Base-by-base conservation (phyloP, 2,888 invertebrate genomes). In the Diaprepes abbreviatus region DNA sequence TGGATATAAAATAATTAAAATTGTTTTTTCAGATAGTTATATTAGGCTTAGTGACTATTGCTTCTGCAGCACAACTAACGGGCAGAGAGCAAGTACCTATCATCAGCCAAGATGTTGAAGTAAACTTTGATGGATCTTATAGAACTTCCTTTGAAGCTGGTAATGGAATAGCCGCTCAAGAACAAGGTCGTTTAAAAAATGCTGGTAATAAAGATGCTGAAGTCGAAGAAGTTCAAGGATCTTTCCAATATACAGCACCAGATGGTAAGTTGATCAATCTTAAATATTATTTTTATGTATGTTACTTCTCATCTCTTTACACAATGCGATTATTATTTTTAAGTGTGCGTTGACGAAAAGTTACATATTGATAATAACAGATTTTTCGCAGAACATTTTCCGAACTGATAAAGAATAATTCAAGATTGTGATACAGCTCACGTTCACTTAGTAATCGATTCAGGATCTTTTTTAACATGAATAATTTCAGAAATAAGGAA, bases 81-180 rank as follows among this genome's bases (percentile, higher is more conserved):
- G 68, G 81, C 0, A 88, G 87, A 2, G 89, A 90, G 72, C 89
- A 88, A 0, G 88, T 91, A 31, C 90, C 91, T 10, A 91, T 91
- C 66, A 83, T 91, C 50, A 74, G 88, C 63, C 91, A 91, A 81
- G 90, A 91, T 74, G 89, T 90, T 76, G 88, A 90, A 77, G 87
- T 91, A 16, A 91, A 91, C 77, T 89, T 88, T 28, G 91, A 91
- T 81, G 91, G 91, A 72, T 89, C 90, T 60, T 89, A 89, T 75
- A 87, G 86, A 77, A 88, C 50, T 31, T 75, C 75, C 52, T 88
- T 85, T 76, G 87, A 88, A 75, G 87, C 88, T 19, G 87, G 86
- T 12, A 88, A 88, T 72, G 88, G 88, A n/a, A 79, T 79, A 35
- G 52, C 79, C 0, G 86, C 82, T 0, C 79, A 85, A 35, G 88